A percentile compares a stretch with the other conserved stretches of the same genome.
These are phyloP conservation scores for Neomonachus schauinslandi DNA, from an alignment of 2,113 vertebrate species.

Conservation along the genomic window DNA sequence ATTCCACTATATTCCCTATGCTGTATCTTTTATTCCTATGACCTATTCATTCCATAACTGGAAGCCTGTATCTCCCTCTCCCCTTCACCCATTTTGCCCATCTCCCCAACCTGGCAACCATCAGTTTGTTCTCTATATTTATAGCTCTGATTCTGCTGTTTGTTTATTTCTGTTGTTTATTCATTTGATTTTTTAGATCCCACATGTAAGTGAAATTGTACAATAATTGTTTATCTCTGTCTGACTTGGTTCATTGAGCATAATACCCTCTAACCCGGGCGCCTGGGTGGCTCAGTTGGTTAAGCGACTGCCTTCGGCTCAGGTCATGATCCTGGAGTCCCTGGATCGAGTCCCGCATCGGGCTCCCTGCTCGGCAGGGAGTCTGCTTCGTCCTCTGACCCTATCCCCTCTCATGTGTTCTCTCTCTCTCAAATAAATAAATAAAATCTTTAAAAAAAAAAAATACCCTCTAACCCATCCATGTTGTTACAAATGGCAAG, in stretches of 20 bases:
- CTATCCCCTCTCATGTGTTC: too few relatives aligned
- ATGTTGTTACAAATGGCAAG: background rate
- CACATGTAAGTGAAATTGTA: background rate
- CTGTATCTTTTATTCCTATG: background rate
- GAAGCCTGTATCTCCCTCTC: background rate
- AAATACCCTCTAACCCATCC: background rate
- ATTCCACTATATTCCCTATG: background rate
- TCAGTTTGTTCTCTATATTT: background rate
- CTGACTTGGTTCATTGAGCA: background rate
- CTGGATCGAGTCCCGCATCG: too few relatives aligned
- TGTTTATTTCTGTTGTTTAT: background rate
- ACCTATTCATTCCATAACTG: background rate
- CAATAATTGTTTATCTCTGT: background rate
- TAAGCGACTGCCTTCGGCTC: too few relatives aligned
- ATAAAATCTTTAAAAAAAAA: too few relatives aligned
- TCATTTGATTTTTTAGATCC: background rate
- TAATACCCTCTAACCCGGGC: background rate
- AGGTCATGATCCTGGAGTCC: too few relatives aligned
- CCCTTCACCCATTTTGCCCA: background rate
- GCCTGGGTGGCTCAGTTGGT: too few relatives aligned
- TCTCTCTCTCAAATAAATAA: too few relatives aligned
- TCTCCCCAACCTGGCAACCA: background rate
- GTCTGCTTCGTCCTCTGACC: too few relatives aligned
- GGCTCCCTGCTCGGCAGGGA: too few relatives aligned
- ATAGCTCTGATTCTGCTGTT: background rate